These are phyloP conservation scores for Caenorhabditis sinica DNA, from an alignment of 2,888 invertebrate genomes.

Conservation along the genomic window DNA sequence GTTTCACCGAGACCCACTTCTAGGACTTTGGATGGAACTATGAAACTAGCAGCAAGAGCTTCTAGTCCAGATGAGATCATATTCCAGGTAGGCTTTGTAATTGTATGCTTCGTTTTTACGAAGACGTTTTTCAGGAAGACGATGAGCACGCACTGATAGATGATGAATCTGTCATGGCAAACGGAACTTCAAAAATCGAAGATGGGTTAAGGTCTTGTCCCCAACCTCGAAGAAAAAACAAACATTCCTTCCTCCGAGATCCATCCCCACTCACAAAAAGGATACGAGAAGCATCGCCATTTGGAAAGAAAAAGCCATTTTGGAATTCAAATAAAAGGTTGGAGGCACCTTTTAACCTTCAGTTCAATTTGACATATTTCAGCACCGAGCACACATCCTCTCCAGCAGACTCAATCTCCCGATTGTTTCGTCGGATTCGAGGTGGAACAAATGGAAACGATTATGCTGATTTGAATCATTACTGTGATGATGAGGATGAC, in stretches of 20 bases:
- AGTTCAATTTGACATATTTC: constrained; percentile 14
- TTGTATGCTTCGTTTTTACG: background rate
- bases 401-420: constrained; percentile 60
- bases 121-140: constrained; percentile 32
- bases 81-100: constrained; percentile 12
- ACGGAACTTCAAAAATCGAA: constrained; percentile 15
- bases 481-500: constrained; percentile 56
- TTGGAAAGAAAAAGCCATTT: constrained; percentile 62
- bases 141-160: constrained; percentile 53
- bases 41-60: constrained; percentile 9
- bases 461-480: constrained; percentile 63
- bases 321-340: constrained; percentile 61
- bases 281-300: constrained; percentile 71
- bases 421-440: constrained; percentile 59
- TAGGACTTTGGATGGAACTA: constrained; percentile 34
- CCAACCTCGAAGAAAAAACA: constrained; percentile 65
- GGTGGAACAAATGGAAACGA: constrained; percentile 51
- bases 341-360: background rate
- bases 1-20: constrained; percentile 28
- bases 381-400: constrained; percentile 39
- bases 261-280: constrained; percentile 68
- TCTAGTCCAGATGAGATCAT: constrained; percentile 49
- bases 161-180: constrained; percentile 1
- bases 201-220: constrained; percentile 53
- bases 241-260: constrained; percentile 65